These are phyloP conservation scores for Notoglanidium macrostoma DNA, from an alignment of 2,797 vertebrate genomes.

Conservation along the genomic window DNA sequence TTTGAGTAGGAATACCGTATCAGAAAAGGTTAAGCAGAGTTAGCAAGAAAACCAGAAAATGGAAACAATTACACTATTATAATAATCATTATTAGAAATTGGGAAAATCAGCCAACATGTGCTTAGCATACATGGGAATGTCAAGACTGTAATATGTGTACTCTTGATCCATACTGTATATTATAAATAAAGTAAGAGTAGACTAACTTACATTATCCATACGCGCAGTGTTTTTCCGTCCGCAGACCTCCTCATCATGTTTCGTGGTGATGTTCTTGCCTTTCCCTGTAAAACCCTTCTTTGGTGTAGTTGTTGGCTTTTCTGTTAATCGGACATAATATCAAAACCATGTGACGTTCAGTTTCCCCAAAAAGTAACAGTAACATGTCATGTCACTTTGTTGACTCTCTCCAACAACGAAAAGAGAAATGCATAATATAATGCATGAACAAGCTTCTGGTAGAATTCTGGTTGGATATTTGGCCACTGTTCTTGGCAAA, in stretches of 20 bases:
- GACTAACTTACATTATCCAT: slow-evolving; percentile 89
- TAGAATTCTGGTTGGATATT: too few relatives aligned
- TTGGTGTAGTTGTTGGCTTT: slow-evolving; percentile 87
- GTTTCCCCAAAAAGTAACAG: neutral
- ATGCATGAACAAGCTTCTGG: too few relatives aligned
- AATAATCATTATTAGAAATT: neutral
- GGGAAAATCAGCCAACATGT: neutral
- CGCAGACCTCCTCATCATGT: slow-evolving; percentile 90
- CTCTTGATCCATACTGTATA: neutral
- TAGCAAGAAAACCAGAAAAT: neutral
- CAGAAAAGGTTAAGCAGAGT: too few relatives aligned
- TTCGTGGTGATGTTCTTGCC: slow-evolving; percentile 98
- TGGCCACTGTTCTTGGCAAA: too few relatives aligned
- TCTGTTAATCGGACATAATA: slow-evolving; percentile 68
- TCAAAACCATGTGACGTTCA: too few relatives aligned
- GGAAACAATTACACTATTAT: neutral
- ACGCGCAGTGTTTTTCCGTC: slow-evolving; percentile 93
- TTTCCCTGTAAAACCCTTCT: slow-evolving; percentile 89
- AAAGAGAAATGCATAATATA: too few relatives aligned
- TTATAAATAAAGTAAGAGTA: neutral
- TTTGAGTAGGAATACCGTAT: neutral
- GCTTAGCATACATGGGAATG: neutral
- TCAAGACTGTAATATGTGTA: neutral
- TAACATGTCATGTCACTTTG: neutral
- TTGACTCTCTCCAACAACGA: neutral